Evolutionary conservation across 2,888 invertebrate species (phyloP).

Genomic region (Gymnosoma rotundatum): DNA sequence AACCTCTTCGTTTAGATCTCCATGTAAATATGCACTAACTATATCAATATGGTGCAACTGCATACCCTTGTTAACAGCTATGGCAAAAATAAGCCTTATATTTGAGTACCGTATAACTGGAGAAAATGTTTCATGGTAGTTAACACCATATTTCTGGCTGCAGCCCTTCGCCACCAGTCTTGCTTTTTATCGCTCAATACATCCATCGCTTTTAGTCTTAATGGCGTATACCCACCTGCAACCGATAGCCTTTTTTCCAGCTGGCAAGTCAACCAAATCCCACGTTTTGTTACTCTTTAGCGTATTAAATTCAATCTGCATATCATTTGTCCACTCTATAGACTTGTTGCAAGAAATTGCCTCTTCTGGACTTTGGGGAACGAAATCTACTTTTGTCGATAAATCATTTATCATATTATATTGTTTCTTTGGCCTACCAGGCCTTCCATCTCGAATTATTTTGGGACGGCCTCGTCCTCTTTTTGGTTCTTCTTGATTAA

Average conservation of each 20-base stretch:
- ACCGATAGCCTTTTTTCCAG: neutral
- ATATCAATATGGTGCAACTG: slow-evolving; percentile 33
- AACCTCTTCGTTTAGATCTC: slow-evolving; percentile 39
- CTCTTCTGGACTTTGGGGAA: neutral
- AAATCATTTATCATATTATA: neutral
- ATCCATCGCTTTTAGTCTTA: too few relatives aligned
- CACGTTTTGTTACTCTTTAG: slow-evolving; percentile 15
- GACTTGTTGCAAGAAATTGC: slow-evolving; percentile 1
- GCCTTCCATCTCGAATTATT: too few relatives aligned
- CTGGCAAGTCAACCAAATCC: slow-evolving; percentile 21
- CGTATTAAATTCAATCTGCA: slow-evolving; percentile 36
- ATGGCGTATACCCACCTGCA: too few relatives aligned
- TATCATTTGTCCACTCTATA: slow-evolving; percentile 31
- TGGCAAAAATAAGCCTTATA: slow-evolving; percentile 31
- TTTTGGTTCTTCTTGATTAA: neutral
- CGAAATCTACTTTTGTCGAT: neutral
- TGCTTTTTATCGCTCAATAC: too few relatives aligned
- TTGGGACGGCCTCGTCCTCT: too few relatives aligned
- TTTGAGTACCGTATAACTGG: slow-evolving; percentile 73
- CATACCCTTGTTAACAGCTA: slow-evolving; percentile 15
- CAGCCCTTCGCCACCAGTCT: too few relatives aligned
- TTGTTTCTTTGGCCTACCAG: neutral
- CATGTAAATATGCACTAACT: slow-evolving; percentile 36
- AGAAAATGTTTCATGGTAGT: slow-evolving; percentile 40
- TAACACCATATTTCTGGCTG: too few relatives aligned